Evolutionary conservation across 2,113 vertebrate genomes (phyloP).

Genomic region (Melanerpes aurifrons): DNA sequence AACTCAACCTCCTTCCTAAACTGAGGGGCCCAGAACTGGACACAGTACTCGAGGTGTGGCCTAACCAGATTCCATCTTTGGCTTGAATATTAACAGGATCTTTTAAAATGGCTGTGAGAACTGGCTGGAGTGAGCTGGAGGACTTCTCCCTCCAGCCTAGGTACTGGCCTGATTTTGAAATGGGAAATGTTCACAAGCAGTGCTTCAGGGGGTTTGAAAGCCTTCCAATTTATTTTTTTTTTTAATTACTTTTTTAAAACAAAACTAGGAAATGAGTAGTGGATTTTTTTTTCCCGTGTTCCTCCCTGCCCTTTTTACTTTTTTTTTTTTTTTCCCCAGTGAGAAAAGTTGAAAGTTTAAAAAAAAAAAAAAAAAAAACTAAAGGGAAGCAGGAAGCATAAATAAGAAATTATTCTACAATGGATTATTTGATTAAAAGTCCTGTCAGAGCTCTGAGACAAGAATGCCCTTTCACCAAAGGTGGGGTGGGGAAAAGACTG

Average conservation of each 20-base stretch:
- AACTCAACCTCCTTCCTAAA: too few species aligned
- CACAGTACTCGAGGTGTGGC: too few species aligned
- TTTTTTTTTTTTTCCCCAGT: not conserved
- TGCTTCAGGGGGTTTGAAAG: not conserved
- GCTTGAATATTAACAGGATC: not conserved
- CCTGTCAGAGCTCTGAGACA: not conserved
- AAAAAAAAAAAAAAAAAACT: too few species aligned
- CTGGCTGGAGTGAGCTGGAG: not conserved
- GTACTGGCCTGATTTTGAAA: not conserved
- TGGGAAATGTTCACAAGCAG: not conserved
- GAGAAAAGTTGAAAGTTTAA: not conserved
- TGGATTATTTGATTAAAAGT: conserved; percentile 2
- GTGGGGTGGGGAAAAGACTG: not conserved
- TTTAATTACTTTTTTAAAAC: not conserved
- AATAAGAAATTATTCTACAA: not conserved
- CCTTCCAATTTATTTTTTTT: not conserved
- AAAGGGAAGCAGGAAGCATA: not conserved
- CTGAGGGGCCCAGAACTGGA: too few species aligned
- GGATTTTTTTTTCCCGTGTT: not conserved
- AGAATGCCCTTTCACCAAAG: not conserved
- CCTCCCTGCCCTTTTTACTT: not conserved
- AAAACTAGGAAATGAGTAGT: conserved; percentile 1
- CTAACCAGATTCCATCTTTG: not conserved
- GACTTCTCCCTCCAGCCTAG: not conserved
- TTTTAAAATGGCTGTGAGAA: not conserved